Percentiles rank a stretch among this genome's conserved stretches.
These are phyloP conservation scores for Steinernema carpocapsae DNA, from an alignment of 2,888 invertebrate genomes.

Conservation along the genomic window DNA sequence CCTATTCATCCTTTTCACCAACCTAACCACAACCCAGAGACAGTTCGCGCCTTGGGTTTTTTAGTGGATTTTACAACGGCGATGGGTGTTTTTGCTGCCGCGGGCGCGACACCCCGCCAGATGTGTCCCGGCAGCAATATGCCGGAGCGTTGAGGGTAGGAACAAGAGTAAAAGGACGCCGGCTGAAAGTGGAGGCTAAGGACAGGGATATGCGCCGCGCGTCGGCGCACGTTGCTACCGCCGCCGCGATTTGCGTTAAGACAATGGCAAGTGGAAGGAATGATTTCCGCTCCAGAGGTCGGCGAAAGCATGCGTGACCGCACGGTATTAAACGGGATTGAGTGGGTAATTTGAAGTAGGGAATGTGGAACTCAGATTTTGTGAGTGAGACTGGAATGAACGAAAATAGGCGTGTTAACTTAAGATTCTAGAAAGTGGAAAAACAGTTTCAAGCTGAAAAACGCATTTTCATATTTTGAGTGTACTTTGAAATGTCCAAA, in stretches of 20 bases:
- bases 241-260: background rate
- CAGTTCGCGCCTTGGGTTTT: no score
- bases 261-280: background rate
- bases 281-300: slow-evolving; percentile 19
- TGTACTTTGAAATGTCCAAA: no score
- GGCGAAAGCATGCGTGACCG: slow-evolving; percentile 4
- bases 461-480: no score
- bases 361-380: no score
- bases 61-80: slow-evolving; percentile 17
- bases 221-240: background rate
- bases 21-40: background rate
- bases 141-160: background rate
- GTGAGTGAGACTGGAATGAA: background rate
- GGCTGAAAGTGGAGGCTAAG: slow-evolving; percentile 3
- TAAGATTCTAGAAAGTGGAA: no score
- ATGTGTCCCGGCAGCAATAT: background rate
- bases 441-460: no score
- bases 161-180: no score
- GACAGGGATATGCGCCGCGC: no score
- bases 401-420: no score
- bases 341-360: no score
- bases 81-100: no score
- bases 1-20: background rate
- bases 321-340: background rate
- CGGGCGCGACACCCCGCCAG: background rate